These are phyloP conservation scores for Noctilio leporinus DNA, from an alignment of 2,113 vertebrate species.

Conservation along the genomic window DNA sequence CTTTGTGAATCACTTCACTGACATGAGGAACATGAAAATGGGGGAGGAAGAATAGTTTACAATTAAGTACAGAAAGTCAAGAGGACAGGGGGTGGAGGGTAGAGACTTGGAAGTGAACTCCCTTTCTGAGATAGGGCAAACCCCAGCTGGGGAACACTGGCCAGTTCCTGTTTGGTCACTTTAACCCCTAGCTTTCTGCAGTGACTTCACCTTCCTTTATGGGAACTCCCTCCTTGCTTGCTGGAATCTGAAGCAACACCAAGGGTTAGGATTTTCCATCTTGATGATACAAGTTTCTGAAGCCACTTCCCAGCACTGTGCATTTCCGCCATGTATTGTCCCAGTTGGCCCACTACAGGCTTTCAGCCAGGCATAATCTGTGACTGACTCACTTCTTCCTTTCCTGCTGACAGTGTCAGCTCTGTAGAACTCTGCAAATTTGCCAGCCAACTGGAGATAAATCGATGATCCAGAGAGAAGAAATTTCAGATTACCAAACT, in stretches of 20 bases:
- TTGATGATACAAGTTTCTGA: constrained; percentile 54
- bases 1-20: background rate
- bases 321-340: constrained; percentile 18
- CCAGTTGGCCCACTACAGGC: background rate
- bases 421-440: constrained; percentile 40
- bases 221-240: constrained; percentile 17
- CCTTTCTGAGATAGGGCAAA: background rate
- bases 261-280: constrained; percentile 56
- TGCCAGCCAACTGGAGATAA: constrained; percentile 37
- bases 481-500: constrained; percentile 40
- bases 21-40: constrained; percentile 48
- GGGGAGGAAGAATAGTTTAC: constrained; percentile 57
- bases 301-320: constrained; percentile 60
- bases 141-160: background rate
- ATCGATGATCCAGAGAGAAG: constrained; percentile 37
- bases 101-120: constrained; percentile 1
- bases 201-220: constrained; percentile 29
- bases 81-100: background rate
- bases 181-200: constrained; percentile 62
- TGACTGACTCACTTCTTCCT: constrained; percentile 24
- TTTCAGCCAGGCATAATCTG: constrained; percentile 44
- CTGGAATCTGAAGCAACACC: constrained; percentile 8
- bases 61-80: constrained; percentile 62
- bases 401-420: constrained; percentile 33
- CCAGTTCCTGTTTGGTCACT: background rate